Base-by-base conservation (phyloP, 2,797 vertebrate species). In the Phalanger gymnotis region DNA sequence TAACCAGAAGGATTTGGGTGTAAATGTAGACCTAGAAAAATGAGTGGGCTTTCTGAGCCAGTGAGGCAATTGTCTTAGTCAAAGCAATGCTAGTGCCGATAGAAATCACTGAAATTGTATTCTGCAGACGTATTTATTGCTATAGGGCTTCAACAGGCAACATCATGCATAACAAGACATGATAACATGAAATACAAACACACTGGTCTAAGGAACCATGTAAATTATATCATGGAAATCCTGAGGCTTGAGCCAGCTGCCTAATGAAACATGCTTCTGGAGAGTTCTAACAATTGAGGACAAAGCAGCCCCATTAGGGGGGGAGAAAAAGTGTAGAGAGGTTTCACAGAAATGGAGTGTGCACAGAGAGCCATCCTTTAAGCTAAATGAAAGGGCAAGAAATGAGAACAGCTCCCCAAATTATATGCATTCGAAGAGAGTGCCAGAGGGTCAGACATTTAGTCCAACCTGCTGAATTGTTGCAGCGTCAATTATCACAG, bases 361-460 rank as follows among this genome's bases (percentile, higher is more conserved):
- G 95, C 93, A 14, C 2, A 92, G 34, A 55, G 40, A 94, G 14
- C 81, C 91, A 11, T 93, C 52, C 19, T 57, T 54, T 40, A 92
- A 90, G 2, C 73, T 54, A 52, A 7, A 0, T 92, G 57, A 95
- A 95, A 55, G 55, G n/a, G 51, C 47, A 34, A 95, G 66, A 95
- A 93, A 58, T 16, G 51, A 96, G 66, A 97, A 16, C 57, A 90
- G 28, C 92, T 95, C 92, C 61, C 58, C 13, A 90, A 0, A 92
- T 31, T 92, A 93, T 92, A 91, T 94, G 55, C 92, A 61, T 95
- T 94, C 92, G 6, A 92, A 30, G 0, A 93, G 58, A 93, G 58
- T 87, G 73, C 73, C 93, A 96, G 5, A 95, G 56, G 96, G 53
- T 91, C 57, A 96, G 56, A 92, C 5, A 53, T 58, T 56, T 19